Percentiles rank a stretch among this genome's conserved stretches.
Conservation (phyloP, 2,797 vertebrate species). For the Leptoclinus maculatus region DNA sequence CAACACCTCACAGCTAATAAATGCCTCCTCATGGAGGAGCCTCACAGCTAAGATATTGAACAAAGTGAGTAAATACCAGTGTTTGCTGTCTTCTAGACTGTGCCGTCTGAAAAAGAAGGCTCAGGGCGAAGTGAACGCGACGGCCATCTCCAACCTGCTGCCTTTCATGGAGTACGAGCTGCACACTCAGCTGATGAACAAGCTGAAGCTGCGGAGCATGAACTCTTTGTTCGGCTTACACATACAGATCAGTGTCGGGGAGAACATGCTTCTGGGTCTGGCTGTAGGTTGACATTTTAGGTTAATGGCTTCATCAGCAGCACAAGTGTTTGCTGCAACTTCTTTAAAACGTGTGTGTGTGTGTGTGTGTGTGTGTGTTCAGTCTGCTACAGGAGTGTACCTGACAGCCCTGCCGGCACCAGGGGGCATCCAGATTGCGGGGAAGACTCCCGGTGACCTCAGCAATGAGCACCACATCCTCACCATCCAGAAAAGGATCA, state of each 20-base stretch:
- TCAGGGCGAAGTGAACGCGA: slow-evolving; percentile 97
- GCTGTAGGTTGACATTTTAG: slow-evolving; percentile 87
- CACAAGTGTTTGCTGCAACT: background rate
- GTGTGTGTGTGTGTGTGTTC: slow-evolving; percentile 28
- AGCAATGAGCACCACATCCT: slow-evolving; percentile 94
- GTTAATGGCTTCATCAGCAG: background rate
- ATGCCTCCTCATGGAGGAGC: background rate
- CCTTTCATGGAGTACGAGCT: slow-evolving; percentile 99
- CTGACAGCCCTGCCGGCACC: slow-evolving; percentile 92
- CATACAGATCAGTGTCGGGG: slow-evolving; percentile 97
- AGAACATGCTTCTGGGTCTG: slow-evolving; percentile 96
- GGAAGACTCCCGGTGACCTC: slow-evolving; percentile 94
- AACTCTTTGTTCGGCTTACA: slow-evolving; percentile 95
- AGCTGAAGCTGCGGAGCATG: slow-evolving; percentile 96
- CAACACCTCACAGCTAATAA: background rate
- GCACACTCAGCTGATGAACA: slow-evolving; percentile 98
- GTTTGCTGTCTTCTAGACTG: slow-evolving; percentile 80
- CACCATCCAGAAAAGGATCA: slow-evolving; percentile 97
- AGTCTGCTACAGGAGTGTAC: slow-evolving; percentile 98
- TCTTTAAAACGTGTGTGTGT: background rate
- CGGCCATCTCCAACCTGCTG: slow-evolving; percentile 94
- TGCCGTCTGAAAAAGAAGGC: slow-evolving; percentile 98
- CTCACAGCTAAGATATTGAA: background rate
- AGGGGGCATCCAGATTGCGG: slow-evolving; percentile 95
- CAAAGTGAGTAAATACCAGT: background rate